These are phyloP conservation scores for Scomberomorus guttatus DNA, from an alignment of 2,797 vertebrate species.

Conservation along the genomic window DNA sequence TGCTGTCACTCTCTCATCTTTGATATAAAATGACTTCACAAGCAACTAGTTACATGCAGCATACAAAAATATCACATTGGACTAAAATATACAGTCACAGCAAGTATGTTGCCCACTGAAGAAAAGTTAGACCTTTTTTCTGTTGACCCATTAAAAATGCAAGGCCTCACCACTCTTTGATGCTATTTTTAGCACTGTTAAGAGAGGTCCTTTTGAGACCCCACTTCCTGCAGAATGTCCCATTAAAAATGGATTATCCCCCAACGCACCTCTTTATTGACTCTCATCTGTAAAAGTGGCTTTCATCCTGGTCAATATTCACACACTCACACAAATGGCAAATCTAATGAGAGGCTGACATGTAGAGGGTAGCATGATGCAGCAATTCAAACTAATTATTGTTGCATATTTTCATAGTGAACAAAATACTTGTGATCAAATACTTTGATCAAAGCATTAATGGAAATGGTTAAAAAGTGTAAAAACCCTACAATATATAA, in stretches of 20 bases:
- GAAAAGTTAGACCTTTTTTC: neutral
- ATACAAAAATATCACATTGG: constrained; percentile 22
- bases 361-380: neutral
- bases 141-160: constrained; percentile 51
- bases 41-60: constrained; percentile 11
- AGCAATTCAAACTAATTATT: neutral
- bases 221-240: constrained; percentile 65
- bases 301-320: constrained; percentile 37
- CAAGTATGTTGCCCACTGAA: neutral
- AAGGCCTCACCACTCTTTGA: constrained; percentile 41
- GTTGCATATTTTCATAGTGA: neutral
- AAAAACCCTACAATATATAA: no score
- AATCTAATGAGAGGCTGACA: constrained; percentile 35
- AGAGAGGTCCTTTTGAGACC: constrained; percentile 45
- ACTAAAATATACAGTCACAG: neutral
- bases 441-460: neutral
- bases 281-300: constrained; percentile 30
- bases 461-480: neutral
- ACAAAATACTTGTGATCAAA: neutral
- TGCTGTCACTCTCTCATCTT: constrained; percentile 17
- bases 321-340: constrained; percentile 14
- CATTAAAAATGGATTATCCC: constrained; percentile 75
- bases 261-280: constrained; percentile 56
- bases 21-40: constrained; percentile 39
- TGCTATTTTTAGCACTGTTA: constrained; percentile 67